These are phyloP conservation scores for Thereva nobilitata DNA, from an alignment of 2,888 invertebrate species.

Conservation along the genomic window DNA sequence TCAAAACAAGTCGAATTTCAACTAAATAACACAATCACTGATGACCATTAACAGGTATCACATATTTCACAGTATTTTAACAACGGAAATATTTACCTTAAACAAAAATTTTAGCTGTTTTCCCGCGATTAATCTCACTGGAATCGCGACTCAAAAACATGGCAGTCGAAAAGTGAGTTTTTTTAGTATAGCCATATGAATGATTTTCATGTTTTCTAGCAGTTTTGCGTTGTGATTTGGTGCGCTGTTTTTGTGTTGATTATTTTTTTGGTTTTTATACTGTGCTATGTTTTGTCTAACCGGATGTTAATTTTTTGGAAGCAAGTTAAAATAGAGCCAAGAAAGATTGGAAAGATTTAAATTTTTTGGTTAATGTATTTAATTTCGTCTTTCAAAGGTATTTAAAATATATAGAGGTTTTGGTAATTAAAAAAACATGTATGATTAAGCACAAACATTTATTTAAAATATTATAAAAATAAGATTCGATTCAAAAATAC, in stretches of 20 bases:
- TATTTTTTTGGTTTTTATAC: background rate
- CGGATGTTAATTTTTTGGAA: too few relatives aligned
- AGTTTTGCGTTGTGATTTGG: background rate
- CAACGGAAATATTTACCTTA: slow-evolving; percentile 35
- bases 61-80: background rate
- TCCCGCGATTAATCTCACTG: slow-evolving; percentile 63
- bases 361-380: too few relatives aligned
- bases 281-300: background rate
- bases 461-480: too few relatives aligned
- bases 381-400: too few relatives aligned
- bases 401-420: too few relatives aligned
- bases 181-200: slow-evolving; percentile 54
- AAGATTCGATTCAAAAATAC: too few relatives aligned
- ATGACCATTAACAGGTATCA: background rate
- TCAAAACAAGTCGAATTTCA: background rate
- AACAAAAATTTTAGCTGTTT: slow-evolving; percentile 38
- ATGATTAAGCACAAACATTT: too few relatives aligned
- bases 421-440: too few relatives aligned
- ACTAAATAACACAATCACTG: background rate
- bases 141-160: slow-evolving; percentile 66
- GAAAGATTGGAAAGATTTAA: too few relatives aligned
- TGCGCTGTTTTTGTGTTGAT: background rate
- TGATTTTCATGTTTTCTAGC: background rate
- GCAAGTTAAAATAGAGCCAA: too few relatives aligned
- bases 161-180: slow-evolving; percentile 62